Conservation (phyloP, 2,888 invertebrate species). For the Tiliacea citrago region DNA sequence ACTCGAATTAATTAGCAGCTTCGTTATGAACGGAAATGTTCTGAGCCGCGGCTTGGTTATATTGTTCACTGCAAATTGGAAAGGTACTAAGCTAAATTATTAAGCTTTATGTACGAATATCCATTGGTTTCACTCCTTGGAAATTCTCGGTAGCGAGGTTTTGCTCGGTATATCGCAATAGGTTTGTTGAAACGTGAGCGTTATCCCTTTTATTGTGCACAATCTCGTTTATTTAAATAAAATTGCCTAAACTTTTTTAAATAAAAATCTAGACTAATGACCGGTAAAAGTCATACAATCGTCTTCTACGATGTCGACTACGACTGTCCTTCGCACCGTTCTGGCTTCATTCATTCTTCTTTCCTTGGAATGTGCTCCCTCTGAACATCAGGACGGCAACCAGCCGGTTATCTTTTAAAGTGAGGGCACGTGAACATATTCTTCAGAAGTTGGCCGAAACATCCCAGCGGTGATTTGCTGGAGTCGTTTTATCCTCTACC, state of each 20-base stretch:
- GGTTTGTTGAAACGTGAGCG: neutral
- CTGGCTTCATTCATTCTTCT: too few relatives aligned
- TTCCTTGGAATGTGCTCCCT: too few relatives aligned
- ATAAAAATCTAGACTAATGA: neutral
- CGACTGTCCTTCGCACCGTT: too few relatives aligned
- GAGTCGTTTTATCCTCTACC: too few relatives aligned
- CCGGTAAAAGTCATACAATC: too few relatives aligned
- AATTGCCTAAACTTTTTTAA: neutral
- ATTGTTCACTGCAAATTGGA: slow-evolving; percentile 43
- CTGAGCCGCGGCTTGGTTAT: slow-evolving; percentile 29
- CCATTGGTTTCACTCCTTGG: slow-evolving; percentile 2
- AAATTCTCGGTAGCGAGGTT: slow-evolving; percentile 3
- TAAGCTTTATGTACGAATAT: slow-evolving; percentile 25
- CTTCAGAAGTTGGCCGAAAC: too few relatives aligned
- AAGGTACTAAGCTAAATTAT: slow-evolving; percentile 46
- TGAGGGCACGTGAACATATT: too few relatives aligned
- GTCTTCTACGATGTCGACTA: too few relatives aligned
- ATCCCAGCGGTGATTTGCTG: too few relatives aligned
- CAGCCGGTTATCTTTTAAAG: too few relatives aligned
- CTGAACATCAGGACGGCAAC: too few relatives aligned
- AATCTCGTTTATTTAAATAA: neutral
- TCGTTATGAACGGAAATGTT: slow-evolving; percentile 36
- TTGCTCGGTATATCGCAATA: neutral
- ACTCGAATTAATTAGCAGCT: slow-evolving; percentile 45
- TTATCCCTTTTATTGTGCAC: slow-evolving; percentile 2